Percentiles rank a stretch among this genome's conserved stretches.
Conservation (phyloP, 1,140 invertebrate genomes). For the Caenorhabditis remanei region DNA sequence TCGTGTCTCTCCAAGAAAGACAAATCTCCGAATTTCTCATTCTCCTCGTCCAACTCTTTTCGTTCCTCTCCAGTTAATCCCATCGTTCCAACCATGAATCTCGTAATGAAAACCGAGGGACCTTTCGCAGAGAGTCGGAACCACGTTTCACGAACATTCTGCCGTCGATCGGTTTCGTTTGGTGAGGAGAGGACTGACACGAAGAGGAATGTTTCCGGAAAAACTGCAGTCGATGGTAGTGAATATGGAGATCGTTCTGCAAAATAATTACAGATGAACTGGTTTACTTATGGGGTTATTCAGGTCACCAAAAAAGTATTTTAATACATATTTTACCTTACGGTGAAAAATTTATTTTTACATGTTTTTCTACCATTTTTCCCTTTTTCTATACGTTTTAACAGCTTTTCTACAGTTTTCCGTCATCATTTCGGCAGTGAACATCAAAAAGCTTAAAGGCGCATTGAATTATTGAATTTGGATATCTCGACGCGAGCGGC, state of each 20-base stretch:
- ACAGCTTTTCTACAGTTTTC: too few species aligned
- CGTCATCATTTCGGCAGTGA: too few species aligned
- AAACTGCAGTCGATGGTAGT: background rate
- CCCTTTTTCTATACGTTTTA: too few species aligned
- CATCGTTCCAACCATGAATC: slow-evolving; percentile 72
- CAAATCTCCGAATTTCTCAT: slow-evolving; percentile 68
- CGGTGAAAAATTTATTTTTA: too few species aligned
- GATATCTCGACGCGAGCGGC: too few species aligned
- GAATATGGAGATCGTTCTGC: background rate
- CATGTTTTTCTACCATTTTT: too few species aligned
- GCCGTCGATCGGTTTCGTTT: slow-evolving; percentile 63
- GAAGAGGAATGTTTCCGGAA: slow-evolving; percentile 71
- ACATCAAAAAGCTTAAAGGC: too few species aligned
- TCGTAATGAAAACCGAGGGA: slow-evolving; percentile 57
- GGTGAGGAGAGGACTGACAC: slow-evolving; percentile 74
- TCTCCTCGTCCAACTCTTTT: slow-evolving; percentile 64
- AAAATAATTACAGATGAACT: too few species aligned
- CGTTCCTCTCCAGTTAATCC: slow-evolving; percentile 29
- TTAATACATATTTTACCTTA: too few species aligned
- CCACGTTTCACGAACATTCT: slow-evolving; percentile 75
- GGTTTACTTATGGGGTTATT: too few species aligned
- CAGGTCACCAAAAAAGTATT: too few species aligned
- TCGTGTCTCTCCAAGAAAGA: slow-evolving; percentile 69
- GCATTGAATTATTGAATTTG: background rate
- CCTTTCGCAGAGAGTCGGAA: slow-evolving; percentile 72